Evolutionary conservation across 2,888 invertebrate species (phyloP).

Genomic region (Liodrosophila aerea): DNA sequence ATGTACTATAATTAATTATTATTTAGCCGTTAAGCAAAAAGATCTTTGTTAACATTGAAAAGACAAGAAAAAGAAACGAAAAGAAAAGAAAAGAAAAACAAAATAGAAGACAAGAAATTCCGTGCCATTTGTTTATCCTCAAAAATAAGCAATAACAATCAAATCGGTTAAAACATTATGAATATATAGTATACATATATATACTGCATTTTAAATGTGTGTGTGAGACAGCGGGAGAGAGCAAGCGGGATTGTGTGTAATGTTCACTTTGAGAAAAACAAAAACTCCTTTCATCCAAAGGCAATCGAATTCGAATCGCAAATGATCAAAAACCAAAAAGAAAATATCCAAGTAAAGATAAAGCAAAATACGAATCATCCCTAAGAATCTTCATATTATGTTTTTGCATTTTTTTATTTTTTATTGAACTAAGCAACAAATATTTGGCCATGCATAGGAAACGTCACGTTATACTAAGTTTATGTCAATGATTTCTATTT

Average conservation of each 20-base stretch:
- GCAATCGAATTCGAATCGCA: constrained; percentile 74
- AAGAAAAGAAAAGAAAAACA: too few species aligned
- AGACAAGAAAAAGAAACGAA: neutral
- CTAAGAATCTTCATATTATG: constrained; percentile 73
- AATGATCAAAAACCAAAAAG: constrained; percentile 77
- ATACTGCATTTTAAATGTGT: constrained; percentile 64
- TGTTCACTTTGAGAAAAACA: constrained; percentile 45
- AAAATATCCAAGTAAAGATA: constrained; percentile 44
- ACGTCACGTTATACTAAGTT: constrained; percentile 42
- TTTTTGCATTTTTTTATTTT: constrained; percentile 1
- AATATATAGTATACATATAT: constrained; percentile 20
- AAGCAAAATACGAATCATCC: constrained; percentile 25
- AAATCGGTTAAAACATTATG: constrained; percentile 62
- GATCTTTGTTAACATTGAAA: constrained; percentile 1
- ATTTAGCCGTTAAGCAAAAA: constrained; percentile 30
- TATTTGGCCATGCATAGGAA: constrained; percentile 68
- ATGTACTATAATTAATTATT: constrained; percentile 18
- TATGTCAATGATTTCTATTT: constrained; percentile 11
- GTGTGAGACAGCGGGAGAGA: constrained; percentile 10
- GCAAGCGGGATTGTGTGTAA: constrained; percentile 63
- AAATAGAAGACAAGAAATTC: constrained; percentile 58
- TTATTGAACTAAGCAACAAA: constrained; percentile 51
- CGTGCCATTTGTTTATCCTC: constrained; percentile 77
- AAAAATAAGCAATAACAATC: constrained; percentile 69
- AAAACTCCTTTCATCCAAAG: constrained; percentile 63